Evolutionary conservation across 2,797 vertebrate species (phyloP), one percentile per base, ranked within the genome.

Genomic region (Melanotaenia boesemani): DNA sequence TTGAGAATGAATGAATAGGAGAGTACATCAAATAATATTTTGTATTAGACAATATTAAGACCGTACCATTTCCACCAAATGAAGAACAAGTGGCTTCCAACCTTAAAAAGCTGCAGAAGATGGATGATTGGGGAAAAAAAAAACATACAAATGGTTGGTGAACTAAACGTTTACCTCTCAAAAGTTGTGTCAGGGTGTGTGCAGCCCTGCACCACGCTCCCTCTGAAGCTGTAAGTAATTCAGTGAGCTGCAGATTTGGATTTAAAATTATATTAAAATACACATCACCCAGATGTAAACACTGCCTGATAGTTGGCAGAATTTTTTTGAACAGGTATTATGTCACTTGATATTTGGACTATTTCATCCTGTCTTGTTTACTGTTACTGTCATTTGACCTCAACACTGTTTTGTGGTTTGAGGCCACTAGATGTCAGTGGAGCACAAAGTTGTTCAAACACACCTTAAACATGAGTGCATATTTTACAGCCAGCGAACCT

Each of bases 361-460:
- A 4, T 54, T 4, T 22, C 48, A 10, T 37, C 7, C 6, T 13
- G 5, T 39, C 36, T 15, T n/a, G 15, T 37, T 5, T 44, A 4
- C 39, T 39, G 1, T 5, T 44, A 4, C 39, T 39, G 1, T 39
- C 11, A 44, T 44, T 44, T 44, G 4, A 44, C 15, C 15, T 44
- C 13, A 16, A 16, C 41, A 15, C 15, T 44, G 41, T 44, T 16
- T 44, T 4, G 10, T 15, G 39, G 39, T 39, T 39, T 39, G 13
- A 44, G 41, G 24, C 64, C 64, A 74, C 64, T 62, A 83, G 87
- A 79, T 87, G 86, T 89, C 89, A 85, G 79, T 72, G 58, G 56
- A 78, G 67, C 44, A 22, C 63, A 32, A 32, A 54, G 55, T 32
- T 30, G 7, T 59, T 50, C 5, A 16, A n/a, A 6, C 34, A 32